Conservation (phyloP, 1,140 invertebrate species). For the Tetragnatha versicolor region DNA sequence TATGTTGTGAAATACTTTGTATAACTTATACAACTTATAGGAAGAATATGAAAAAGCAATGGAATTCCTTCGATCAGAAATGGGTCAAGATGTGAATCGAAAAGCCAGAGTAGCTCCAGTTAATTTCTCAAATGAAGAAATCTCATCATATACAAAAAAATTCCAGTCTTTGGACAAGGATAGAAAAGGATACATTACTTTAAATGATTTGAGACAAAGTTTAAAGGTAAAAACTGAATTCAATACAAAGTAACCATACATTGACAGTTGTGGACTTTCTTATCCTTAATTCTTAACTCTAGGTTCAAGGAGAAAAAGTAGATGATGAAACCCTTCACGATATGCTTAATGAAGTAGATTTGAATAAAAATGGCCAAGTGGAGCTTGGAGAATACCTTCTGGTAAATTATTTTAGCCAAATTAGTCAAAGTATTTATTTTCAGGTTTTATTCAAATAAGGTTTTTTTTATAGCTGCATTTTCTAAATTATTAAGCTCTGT, state of each 20-base stretch:
- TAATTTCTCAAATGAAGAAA: constrained; percentile 93
- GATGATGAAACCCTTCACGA: constrained; percentile 96
- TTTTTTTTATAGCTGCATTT: not conserved
- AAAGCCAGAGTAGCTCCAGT: constrained; percentile 85
- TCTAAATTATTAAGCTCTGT: no score
- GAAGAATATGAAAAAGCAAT: constrained; percentile 78
- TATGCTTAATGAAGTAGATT: constrained; percentile 96
- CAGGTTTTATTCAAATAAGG: not conserved
- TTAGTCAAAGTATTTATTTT: not conserved
- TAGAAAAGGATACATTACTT: constrained; percentile 96
- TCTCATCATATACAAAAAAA: constrained; percentile 90
- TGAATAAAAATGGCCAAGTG: constrained; percentile 99
- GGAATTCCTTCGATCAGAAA: constrained; percentile 90
- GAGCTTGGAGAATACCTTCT: constrained; percentile 98
- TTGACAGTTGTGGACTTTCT: not conserved
- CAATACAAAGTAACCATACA: not conserved
- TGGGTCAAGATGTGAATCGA: constrained; percentile 94
- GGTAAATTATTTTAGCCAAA: constrained; percentile 70
- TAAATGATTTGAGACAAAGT: constrained; percentile 93
- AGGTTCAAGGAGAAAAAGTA: constrained; percentile 78
- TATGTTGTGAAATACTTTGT: no score
- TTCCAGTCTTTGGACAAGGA: constrained; percentile 96
- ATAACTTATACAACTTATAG: constrained; percentile 31
- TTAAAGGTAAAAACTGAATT: constrained; percentile 79
- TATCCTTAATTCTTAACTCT: not conserved